Conservation (phyloP, 2,888 invertebrate species). For the Troides helena region DNA sequence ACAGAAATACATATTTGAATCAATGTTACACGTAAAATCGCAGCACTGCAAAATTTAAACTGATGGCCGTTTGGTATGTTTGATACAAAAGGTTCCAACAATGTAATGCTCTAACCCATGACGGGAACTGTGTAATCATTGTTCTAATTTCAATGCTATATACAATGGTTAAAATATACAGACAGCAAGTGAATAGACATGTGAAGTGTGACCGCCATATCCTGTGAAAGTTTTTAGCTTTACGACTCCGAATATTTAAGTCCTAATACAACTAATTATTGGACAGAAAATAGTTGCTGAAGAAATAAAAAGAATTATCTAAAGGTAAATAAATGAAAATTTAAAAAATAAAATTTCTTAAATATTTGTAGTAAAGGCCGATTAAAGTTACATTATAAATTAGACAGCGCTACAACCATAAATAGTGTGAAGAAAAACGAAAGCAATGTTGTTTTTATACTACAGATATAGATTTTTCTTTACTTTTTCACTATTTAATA, state of each 20-base stretch:
- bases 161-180: slow-evolving; percentile 37
- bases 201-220: slow-evolving; percentile 19
- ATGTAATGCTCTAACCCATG: slow-evolving; percentile 69
- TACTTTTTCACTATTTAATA: too few species aligned
- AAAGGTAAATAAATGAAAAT: too few species aligned
- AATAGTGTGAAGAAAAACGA: too few species aligned
- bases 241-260: neutral
- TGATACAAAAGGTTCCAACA: slow-evolving; percentile 65
- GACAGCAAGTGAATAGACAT: slow-evolving; percentile 6
- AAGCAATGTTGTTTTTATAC: too few species aligned
- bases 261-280: too few species aligned
- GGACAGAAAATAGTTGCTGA: too few species aligned
- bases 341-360: too few species aligned
- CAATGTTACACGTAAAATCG: neutral
- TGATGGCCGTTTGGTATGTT: slow-evolving; percentile 42
- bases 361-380: too few species aligned
- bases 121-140: slow-evolving; percentile 61
- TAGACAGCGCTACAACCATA: too few species aligned
- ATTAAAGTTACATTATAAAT: too few species aligned
- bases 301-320: too few species aligned
- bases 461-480: too few species aligned
- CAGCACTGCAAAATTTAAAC: slow-evolving; percentile 29
- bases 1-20: slow-evolving; percentile 23
- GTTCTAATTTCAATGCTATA: slow-evolving; percentile 61
- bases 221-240: slow-evolving; percentile 4